Evolutionary conservation across 2,797 vertebrate species (phyloP), one percentile per base, ranked within the genome.

Genomic region (Tympanoctomys barrerae): DNA sequence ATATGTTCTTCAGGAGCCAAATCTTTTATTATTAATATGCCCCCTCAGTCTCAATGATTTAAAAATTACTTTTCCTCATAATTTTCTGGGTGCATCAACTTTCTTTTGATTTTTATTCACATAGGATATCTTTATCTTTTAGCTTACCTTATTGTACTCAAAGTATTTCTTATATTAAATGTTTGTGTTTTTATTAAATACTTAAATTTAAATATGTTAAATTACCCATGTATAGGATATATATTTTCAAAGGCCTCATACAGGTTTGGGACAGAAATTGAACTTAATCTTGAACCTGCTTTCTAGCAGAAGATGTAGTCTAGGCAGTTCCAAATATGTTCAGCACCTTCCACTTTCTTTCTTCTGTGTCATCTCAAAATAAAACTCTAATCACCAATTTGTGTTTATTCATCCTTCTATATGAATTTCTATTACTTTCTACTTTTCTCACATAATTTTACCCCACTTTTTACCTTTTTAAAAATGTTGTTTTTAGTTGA

Each of bases 271-370:
- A 91, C 70, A 92, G 49, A 93, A 90, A 71, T 59, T 81, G 49
- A 26, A 73, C 57, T 91, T 90, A 73, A 66, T 79, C 57, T 91
- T 84, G 57, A 94, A 66, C 33, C 79, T 52, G 21, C 21, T 79
- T 64, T 91, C 28, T 87, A 62, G 59, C 83, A 85, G 83, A 88
- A 91, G 80, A 59, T 80, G 21, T 91, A 80, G 91, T 73, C 49
- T 79, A 64, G 62, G 71, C 21, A 66, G 31, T 88, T 88, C 26
- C 1, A 79, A 33, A 19, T 89, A 79, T 85, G 57, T 66, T 79
- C 19, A 90, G 10, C 70, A 57, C 24, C 54, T 64, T 73, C 19
- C 21, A 81, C 7, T 57, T 87, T 90, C 87, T 90, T 68, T 93
- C 12, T 80, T 78, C 31, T 64, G 24, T 75, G 46, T 26, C 36